Percentiles rank a stretch among this genome's conserved stretches.
phyloP scores from a whole-genome alignment of 1,140 invertebrate species.

The Tetragnatha versicolor region DNA sequence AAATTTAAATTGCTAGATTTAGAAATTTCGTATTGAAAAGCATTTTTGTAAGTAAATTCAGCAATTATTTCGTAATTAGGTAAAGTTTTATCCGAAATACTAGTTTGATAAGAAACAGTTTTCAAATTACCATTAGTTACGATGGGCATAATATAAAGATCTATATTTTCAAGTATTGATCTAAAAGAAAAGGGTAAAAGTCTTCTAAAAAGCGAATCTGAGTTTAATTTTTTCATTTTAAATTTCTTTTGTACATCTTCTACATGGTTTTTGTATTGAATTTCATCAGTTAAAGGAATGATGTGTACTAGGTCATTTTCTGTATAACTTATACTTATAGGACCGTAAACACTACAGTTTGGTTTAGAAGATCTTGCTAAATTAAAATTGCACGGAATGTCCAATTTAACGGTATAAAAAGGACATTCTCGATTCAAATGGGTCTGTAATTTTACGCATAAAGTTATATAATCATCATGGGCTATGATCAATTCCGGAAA shows the following conservation, averaged over 20 bases:
- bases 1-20: conserved; percentile 3
- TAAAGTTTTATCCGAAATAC: neutral
- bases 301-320: neutral
- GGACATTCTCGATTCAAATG: neutral
- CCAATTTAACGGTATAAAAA: neutral
- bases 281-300: neutral
- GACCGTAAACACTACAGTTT: neutral
- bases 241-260: neutral
- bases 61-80: neutral
- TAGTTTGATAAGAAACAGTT: neutral
- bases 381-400: neutral
- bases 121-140: neutral
- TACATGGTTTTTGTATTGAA: neutral
- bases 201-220: neutral
- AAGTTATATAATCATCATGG: conserved; percentile 32
- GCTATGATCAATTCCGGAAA: conserved; percentile 7
- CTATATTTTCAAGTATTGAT: neutral
- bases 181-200: neutral
- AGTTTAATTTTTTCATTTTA: conserved; percentile 1
- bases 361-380: neutral
- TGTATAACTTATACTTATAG: neutral
- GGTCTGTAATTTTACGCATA: neutral
- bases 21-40: neutral
- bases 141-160: neutral
- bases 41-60: neutral